Evolutionary conservation across 92 coral and sea anemone genomes (phyloP), one percentile per base, ranked within the genome.

Genomic region (Micromussa lordhowensis): DNA sequence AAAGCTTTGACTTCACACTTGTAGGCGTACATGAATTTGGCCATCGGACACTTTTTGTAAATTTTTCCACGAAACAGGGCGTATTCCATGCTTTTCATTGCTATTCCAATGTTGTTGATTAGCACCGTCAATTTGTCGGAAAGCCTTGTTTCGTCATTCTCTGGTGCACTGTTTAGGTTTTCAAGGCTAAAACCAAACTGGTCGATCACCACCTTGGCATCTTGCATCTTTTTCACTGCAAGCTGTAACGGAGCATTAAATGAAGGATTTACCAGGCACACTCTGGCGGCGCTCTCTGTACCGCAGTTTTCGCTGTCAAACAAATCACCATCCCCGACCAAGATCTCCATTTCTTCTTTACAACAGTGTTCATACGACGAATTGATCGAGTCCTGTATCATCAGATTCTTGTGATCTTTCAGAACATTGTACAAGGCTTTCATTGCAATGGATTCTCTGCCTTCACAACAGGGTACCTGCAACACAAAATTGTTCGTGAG

Each of bases 401-500:
- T 51, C 28, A 17, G 58, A 22, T 82, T 88, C 16, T 70, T 88
- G 51, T 88, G 91, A 61, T 88, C 82, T 57, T 81, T 88, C 3
- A 88, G 49, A 1, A 57, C 59, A 68, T 75, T 58, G 26, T 18
- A 88, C 69, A 88, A 49, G 8, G 82, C 91, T 74, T 72, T 72
- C 77, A 30, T 72, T 44, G 77, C 77, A 13, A 3, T 10, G 2
- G 77, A 72, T 6, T 11, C 48, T 32, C 4, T 72, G 11, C 40
- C 77, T 72, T 32, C 26, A n/a, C 17, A 72, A 30, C 48, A 72
- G 51, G 48, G 40, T 30, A 69, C 34, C 75, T 69, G 22, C 51
- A 55, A 55, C 19, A 55, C 19, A 55, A 55, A 55, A 55, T 44
- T 55, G 16, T 55, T 55, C 61, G 12, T 44, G 51, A 44, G 61